Evolutionary conservation across 2,797 vertebrate genomes (phyloP).

Genomic region (Xiphorhynchus erythropygius): DNA sequence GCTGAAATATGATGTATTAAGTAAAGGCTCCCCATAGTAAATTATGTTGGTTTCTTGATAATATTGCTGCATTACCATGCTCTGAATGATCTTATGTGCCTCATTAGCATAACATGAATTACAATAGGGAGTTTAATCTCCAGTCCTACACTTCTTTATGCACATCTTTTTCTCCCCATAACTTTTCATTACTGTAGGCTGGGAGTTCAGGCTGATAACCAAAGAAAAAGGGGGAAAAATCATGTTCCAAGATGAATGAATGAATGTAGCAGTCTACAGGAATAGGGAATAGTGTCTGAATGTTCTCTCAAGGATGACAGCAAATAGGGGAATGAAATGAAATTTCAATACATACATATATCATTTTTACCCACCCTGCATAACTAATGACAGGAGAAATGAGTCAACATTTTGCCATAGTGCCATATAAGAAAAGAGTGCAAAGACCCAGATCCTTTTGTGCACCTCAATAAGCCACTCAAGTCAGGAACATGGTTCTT

Average conservation of each 20-base stretch:
- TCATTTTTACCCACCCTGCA: background rate
- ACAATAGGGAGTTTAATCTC: slow-evolving; percentile 41
- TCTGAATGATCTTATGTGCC: slow-evolving; percentile 4
- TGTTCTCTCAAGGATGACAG: background rate
- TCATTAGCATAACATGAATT: slow-evolving; percentile 53
- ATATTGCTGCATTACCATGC: slow-evolving; percentile 19
- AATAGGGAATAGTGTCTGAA: background rate
- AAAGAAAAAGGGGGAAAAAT: background rate
- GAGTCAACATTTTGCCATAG: background rate
- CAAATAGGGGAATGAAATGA: background rate
- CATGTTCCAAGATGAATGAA: background rate
- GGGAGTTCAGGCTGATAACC: background rate
- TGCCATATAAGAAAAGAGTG: background rate
- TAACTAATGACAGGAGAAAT: background rate
- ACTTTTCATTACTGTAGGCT: background rate
- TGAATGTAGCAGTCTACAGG: background rate
- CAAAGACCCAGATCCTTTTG: background rate
- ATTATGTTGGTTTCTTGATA: slow-evolving; percentile 27
- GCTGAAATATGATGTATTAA: slow-evolving; percentile 47
- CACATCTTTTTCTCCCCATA: slow-evolving; percentile 15
- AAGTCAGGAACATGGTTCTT: fast-evolving
- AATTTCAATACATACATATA: background rate
- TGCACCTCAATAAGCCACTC: background rate
- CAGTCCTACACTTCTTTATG: background rate
- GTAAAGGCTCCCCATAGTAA: slow-evolving; percentile 50